Percentiles rank a stretch among this genome's conserved stretches.
Conservation (phyloP, 1,140 invertebrate genomes). For the Drosophila carrolli region DNA sequence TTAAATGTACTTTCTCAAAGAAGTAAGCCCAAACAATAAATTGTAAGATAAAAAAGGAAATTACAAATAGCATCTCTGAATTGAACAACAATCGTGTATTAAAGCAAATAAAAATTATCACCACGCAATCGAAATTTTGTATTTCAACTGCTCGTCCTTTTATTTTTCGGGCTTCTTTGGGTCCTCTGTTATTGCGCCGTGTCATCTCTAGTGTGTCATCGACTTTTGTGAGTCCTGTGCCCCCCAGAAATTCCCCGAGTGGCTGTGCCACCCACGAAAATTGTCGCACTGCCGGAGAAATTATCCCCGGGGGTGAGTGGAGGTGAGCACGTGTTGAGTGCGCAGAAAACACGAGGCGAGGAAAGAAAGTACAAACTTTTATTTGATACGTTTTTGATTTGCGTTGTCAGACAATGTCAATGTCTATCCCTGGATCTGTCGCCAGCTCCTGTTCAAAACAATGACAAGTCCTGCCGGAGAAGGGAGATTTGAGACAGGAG, state of each 20-base stretch:
- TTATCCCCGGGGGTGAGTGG: conserved; percentile 11
- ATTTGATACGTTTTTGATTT: conserved; percentile 82
- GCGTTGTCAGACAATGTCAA: conserved; percentile 73
- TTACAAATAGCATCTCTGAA: too few relatives aligned
- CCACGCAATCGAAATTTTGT: conserved; percentile 9
- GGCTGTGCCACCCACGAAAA: conserved; percentile 48
- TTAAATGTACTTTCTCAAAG: too few relatives aligned
- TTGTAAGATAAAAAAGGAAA: too few relatives aligned
- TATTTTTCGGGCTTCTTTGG: not conserved
- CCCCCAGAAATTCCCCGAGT: conserved; percentile 52
- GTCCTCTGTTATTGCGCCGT: conserved; percentile 41
- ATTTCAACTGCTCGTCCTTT: not conserved
- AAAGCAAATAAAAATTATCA: too few relatives aligned
- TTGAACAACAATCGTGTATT: not conserved
- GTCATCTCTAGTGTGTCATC: conserved; percentile 45
- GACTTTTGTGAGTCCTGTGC: conserved; percentile 15
- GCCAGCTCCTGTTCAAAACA: conserved; percentile 22
- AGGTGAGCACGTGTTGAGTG: conserved; percentile 73
- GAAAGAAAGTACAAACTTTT: conserved; percentile 66
- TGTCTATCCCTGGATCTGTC: conserved; percentile 46
- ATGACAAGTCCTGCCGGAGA: conserved; percentile 57
- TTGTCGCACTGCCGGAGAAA: conserved; percentile 56
- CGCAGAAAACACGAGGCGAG: conserved; percentile 35
- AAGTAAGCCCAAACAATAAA: too few relatives aligned
- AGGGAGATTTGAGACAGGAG: conserved; percentile 16